Conservation (phyloP, 2,797 vertebrate species). For the Gymnopithys bicolor region DNA sequence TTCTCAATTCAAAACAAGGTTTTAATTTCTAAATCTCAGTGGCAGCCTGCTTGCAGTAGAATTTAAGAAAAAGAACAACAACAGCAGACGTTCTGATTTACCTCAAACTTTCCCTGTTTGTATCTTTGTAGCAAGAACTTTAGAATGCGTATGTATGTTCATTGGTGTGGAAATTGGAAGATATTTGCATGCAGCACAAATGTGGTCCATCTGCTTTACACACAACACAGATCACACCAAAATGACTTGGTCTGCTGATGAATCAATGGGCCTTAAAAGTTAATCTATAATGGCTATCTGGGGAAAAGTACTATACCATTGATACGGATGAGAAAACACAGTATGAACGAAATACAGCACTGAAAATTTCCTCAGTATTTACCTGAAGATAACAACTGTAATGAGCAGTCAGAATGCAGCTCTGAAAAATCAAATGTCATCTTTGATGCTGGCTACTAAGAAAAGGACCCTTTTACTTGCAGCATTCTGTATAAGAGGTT, state of each 20-base stretch:
- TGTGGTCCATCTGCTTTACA: not conserved
- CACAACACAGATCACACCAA: not conserved
- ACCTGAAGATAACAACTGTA: not conserved
- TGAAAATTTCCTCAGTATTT: not conserved
- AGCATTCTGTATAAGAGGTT: not conserved
- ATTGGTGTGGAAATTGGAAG: not conserved
- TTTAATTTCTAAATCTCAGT: not conserved
- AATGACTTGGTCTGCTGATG: not conserved
- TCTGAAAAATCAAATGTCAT: not conserved
- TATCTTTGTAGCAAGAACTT: not conserved
- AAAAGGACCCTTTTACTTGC: not conserved
- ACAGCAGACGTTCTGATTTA: not conserved
- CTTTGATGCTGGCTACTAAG: not conserved
- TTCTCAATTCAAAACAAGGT: not conserved
- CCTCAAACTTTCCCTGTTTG: not conserved
- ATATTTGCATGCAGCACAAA: not conserved
- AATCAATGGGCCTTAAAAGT: not conserved
- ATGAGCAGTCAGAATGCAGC: not conserved
- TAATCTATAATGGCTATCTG: constrained; percentile 11
- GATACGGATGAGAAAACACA: not conserved
- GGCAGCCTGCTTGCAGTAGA: not conserved
- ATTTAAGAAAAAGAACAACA: not conserved
- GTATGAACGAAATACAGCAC: not conserved
- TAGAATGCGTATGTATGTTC: not conserved
- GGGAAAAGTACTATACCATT: not conserved